These are phyloP conservation scores for Syrista parreyssii DNA, from an alignment of 2,888 invertebrate genomes.

Conservation along the genomic window DNA sequence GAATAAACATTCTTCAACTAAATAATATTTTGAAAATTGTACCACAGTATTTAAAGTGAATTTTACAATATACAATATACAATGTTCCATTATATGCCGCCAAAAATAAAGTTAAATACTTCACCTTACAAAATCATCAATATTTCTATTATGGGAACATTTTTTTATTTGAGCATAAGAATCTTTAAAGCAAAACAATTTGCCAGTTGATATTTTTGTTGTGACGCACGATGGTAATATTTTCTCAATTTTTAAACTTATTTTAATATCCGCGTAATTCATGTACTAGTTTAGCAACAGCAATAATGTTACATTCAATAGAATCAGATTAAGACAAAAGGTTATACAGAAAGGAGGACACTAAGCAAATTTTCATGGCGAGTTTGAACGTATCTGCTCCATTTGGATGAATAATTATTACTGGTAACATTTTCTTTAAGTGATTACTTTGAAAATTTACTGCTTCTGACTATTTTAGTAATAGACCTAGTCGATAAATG, in stretches of 20 bases:
- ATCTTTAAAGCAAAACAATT: too few relatives aligned
- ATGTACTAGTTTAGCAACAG: too few relatives aligned
- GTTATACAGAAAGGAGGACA: too few relatives aligned
- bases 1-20: not conserved
- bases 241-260: not conserved
- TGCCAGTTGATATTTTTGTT: not conserved
- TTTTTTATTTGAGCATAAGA: too few relatives aligned
- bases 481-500: not conserved
- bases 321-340: too few relatives aligned
- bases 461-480: not conserved
- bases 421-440: not conserved
- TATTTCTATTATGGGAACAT: too few relatives aligned
- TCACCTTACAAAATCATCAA: too few relatives aligned
- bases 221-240: too few relatives aligned
- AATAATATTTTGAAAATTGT: not conserved
- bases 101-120: not conserved
- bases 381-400: too few relatives aligned
- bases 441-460: not conserved
- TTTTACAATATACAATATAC: not conserved
- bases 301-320: too few relatives aligned
- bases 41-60: not conserved
- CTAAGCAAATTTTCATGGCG: too few relatives aligned
- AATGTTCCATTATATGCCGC: not conserved
- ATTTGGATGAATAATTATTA: too few relatives aligned
- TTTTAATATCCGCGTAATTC: not conserved